Evolutionary conservation across 2,888 invertebrate genomes (phyloP).

Genomic region (Hartigia nigra): DNA sequence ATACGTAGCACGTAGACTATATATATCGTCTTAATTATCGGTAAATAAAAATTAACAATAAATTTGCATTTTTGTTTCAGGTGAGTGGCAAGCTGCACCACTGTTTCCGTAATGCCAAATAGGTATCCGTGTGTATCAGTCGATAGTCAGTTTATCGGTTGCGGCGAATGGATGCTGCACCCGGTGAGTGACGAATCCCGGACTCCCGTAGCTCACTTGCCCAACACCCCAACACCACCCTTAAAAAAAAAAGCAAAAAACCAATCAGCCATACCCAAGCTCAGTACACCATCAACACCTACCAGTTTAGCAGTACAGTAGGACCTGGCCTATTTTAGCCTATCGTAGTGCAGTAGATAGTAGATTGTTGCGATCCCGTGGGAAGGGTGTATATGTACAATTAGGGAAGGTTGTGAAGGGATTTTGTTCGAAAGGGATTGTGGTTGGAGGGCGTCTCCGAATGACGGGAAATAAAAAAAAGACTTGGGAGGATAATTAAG

Average conservation of each 20-base stretch:
- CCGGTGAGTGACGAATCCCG: constrained; percentile 65
- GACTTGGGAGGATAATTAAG: not conserved
- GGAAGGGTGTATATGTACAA: not conserved
- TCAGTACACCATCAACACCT: constrained; percentile 27
- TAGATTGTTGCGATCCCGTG: not conserved
- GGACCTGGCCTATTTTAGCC: constrained; percentile 39
- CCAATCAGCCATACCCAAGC: constrained; percentile 31
- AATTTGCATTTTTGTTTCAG: constrained; percentile 55
- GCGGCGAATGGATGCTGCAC: constrained; percentile 65
- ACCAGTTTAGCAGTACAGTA: constrained; percentile 37
- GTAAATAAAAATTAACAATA: not conserved
- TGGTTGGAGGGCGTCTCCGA: not conserved
- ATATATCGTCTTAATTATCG: not conserved
- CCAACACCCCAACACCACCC: constrained; percentile 31
- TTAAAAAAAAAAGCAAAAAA: constrained; percentile 20
- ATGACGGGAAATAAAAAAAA: not conserved
- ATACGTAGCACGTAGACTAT: not conserved
- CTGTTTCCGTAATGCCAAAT: constrained; percentile 66
- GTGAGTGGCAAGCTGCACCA: constrained; percentile 65
- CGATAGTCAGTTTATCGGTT: constrained; percentile 65
- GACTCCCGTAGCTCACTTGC: constrained; percentile 45
- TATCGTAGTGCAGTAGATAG: constrained; percentile 35
- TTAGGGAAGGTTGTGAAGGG: not conserved
- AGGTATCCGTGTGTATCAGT: constrained; percentile 64
- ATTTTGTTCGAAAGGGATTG: not conserved